These are phyloP conservation scores for Manis pentadactyla DNA, from an alignment of 2,797 vertebrate genomes.

Conservation along the genomic window DNA sequence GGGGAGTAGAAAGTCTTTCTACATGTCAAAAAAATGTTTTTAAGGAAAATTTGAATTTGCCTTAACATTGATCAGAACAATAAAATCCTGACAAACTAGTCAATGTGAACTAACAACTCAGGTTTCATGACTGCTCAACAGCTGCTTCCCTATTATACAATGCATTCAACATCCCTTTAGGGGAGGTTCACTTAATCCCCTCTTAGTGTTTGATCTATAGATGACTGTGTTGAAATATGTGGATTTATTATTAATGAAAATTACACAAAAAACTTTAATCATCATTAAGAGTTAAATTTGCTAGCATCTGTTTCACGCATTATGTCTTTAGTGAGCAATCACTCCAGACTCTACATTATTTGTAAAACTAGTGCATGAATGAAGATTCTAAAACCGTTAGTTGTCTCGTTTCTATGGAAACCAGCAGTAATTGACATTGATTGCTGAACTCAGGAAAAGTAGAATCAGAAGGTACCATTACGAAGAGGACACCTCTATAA, in stretches of 20 bases:
- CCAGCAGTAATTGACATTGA: constrained; percentile 87
- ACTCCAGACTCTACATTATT: constrained; percentile 77
- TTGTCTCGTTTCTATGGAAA: constrained; percentile 86
- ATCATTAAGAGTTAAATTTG: constrained; percentile 67
- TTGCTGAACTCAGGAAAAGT: constrained; percentile 86
- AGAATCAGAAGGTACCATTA: constrained; percentile 86
- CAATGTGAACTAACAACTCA: not conserved
- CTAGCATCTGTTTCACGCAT: constrained; percentile 39
- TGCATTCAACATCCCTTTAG: not conserved
- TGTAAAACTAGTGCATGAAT: constrained; percentile 86
- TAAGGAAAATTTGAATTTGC: not conserved
- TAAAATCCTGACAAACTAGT: not conserved
- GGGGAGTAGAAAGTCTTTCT: not conserved
- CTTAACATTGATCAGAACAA: not conserved
- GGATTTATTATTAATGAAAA: constrained; percentile 7
- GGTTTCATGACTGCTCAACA: not conserved
- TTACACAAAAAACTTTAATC: constrained; percentile 28
- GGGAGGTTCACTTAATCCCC: not conserved
- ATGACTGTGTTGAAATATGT: constrained; percentile 34
- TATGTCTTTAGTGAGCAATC: constrained; percentile 66
- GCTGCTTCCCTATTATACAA: constrained; percentile 32
- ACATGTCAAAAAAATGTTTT: not conserved
- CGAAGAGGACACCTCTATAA: constrained; percentile 79
- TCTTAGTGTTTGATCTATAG: not conserved
- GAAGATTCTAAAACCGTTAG: constrained; percentile 87